These are phyloP conservation scores for Pterois miles DNA, from an alignment of 2,797 vertebrate genomes.

Conservation along the genomic window DNA sequence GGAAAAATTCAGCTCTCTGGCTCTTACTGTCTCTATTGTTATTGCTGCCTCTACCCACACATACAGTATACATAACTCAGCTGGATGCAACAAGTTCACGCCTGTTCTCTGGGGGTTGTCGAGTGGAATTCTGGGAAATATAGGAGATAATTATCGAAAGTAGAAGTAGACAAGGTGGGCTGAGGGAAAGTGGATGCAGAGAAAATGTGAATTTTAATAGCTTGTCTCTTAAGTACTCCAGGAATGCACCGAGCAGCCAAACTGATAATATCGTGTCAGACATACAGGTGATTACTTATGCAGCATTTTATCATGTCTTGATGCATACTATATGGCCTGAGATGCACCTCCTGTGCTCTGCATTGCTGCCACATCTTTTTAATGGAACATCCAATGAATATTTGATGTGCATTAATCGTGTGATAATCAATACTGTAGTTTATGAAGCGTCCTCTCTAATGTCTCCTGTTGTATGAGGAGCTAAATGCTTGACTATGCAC, in stretches of 20 bases:
- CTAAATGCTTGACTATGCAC: neutral
- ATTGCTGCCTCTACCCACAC: slow-evolving; percentile 75
- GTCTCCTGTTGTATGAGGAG: slow-evolving; percentile 9
- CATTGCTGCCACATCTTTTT: slow-evolving; percentile 34
- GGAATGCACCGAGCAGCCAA: slow-evolving; percentile 30
- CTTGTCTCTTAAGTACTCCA: slow-evolving; percentile 14
- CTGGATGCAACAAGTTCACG: slow-evolving; percentile 74
- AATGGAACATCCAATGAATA: slow-evolving; percentile 63
- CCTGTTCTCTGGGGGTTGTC: slow-evolving; percentile 64
- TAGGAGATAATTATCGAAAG: slow-evolving; percentile 58
- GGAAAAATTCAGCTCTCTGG: slow-evolving; percentile 76
- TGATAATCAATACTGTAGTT: slow-evolving; percentile 51
- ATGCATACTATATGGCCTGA: neutral
- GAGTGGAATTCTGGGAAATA: slow-evolving; percentile 69
- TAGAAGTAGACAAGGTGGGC: slow-evolving; percentile 36
- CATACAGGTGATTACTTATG: slow-evolving; percentile 32
- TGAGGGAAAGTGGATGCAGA: slow-evolving; percentile 39
- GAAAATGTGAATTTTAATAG: slow-evolving; percentile 21
- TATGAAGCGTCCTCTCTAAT: slow-evolving; percentile 22
- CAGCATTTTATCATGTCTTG: slow-evolving; percentile 31
- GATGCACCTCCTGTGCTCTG: slow-evolving; percentile 31
- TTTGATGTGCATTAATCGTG: slow-evolving; percentile 64
- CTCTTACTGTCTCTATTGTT: slow-evolving; percentile 80
- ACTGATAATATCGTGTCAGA: slow-evolving; percentile 17
- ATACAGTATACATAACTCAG: slow-evolving; percentile 75